Evolutionary conservation across 2,113 vertebrate genomes (phyloP).

Genomic region (Tychaedon coryphoeus): DNA sequence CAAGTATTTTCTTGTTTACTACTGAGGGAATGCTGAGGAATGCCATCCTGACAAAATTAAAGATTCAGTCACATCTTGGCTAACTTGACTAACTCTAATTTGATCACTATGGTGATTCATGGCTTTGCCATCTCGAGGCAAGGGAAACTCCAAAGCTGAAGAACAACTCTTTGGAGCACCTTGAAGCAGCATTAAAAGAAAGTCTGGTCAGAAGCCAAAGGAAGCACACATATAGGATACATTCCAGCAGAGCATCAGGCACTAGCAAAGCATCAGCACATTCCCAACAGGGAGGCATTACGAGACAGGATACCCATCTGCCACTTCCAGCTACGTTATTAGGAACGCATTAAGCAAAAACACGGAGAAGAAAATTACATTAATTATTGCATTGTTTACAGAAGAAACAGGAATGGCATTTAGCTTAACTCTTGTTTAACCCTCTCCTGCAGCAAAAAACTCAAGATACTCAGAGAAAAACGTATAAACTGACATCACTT

Average conservation of each 20-base stretch:
- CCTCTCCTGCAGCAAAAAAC: background rate
- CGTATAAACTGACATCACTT: background rate
- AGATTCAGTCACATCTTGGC: constrained; percentile 33
- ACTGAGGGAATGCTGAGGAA: background rate
- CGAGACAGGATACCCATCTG: constrained; percentile 37
- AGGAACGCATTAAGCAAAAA: background rate
- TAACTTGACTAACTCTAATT: background rate
- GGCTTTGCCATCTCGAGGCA: background rate
- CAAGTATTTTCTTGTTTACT: constrained; percentile 6
- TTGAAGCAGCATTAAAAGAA: background rate
- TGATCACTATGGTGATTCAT: background rate
- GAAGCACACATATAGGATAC: background rate
- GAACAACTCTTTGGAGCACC: constrained; percentile 11
- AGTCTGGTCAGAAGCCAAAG: background rate
- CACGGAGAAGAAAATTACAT: background rate
- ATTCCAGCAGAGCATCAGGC: constrained; percentile 21
- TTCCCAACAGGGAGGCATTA: background rate
- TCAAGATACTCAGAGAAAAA: background rate
- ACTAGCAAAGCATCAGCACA: background rate
- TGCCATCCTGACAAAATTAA: constrained; percentile 14
- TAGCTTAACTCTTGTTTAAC: background rate
- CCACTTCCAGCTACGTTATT: constrained; percentile 4
- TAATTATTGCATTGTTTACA: background rate
- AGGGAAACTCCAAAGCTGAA: constrained; percentile 13
- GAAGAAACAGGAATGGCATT: background rate